phyloP scores from a whole-genome alignment of 2,888 invertebrate species.

The Drosophila ezoana region DNA sequence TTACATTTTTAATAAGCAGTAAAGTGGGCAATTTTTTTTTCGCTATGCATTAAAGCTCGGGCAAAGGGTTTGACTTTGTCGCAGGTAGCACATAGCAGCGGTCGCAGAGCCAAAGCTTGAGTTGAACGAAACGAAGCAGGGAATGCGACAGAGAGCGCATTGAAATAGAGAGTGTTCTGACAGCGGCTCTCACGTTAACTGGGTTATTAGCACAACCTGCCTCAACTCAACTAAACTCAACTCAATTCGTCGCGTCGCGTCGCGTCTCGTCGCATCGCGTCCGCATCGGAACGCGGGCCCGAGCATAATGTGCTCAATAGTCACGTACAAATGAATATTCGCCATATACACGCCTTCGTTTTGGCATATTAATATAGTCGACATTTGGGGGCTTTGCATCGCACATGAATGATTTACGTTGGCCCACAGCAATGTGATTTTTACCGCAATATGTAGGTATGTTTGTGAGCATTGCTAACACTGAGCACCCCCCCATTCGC shows the following conservation, averaged over 20 bases:
- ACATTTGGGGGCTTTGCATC: slow-evolving; percentile 57
- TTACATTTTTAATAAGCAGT: slow-evolving; percentile 70
- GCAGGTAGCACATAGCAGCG: slow-evolving; percentile 37
- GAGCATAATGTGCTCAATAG: slow-evolving; percentile 77
- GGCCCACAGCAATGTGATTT: slow-evolving; percentile 75
- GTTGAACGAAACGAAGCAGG: slow-evolving; percentile 4
- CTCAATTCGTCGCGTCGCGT: slow-evolving; percentile 30
- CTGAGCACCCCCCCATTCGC: slow-evolving; percentile 17
- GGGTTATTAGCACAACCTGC: slow-evolving; percentile 80
- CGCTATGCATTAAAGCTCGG: slow-evolving; percentile 26
- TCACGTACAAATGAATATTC: slow-evolving; percentile 81
- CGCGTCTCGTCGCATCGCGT: slow-evolving; percentile 16
- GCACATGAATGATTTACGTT: slow-evolving; percentile 77
- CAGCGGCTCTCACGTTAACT: slow-evolving; percentile 58
- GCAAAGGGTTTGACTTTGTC: slow-evolving; percentile 52
- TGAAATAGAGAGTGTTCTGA: slow-evolving; percentile 49
- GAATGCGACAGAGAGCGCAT: slow-evolving; percentile 16
- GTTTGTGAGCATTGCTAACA: background rate
- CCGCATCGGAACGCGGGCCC: slow-evolving; percentile 21
- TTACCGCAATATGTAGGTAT: slow-evolving; percentile 77
- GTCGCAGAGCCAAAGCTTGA: slow-evolving; percentile 29
- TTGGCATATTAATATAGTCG: slow-evolving; percentile 79
- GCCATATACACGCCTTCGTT: slow-evolving; percentile 72
- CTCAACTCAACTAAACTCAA: slow-evolving; percentile 59
- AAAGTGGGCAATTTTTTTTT: slow-evolving; percentile 33